Conservation (phyloP, 2,888 invertebrate genomes). For the Lycocerus yunnanus region DNA sequence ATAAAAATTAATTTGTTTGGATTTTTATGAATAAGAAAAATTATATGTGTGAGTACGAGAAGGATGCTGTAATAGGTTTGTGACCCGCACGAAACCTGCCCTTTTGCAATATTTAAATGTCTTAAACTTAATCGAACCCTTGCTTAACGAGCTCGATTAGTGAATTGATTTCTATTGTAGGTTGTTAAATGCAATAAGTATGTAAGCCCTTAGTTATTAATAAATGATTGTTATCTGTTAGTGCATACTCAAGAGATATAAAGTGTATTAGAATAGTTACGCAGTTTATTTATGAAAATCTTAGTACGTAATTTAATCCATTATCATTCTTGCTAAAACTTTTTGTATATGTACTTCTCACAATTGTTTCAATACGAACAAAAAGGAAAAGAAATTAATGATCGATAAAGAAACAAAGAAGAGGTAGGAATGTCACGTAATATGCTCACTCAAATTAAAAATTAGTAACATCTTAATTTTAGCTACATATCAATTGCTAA, state of each 20-base stretch:
- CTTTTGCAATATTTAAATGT: neutral
- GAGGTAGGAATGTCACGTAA: conserved; percentile 2
- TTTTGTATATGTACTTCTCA: conserved; percentile 26
- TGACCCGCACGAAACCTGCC: neutral
- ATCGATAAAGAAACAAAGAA: neutral
- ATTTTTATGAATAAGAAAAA: neutral
- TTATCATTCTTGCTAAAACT: conserved; percentile 7
- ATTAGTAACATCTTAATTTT: conserved; percentile 18
- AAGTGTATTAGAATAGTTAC: conserved; percentile 25
- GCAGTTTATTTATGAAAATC: conserved; percentile 16
- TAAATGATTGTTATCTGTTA: conserved; percentile 21
- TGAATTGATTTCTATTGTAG: neutral
- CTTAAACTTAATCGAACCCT: neutral
- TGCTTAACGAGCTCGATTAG: neutral
- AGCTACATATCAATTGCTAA: conserved; percentile 22
- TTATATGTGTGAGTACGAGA: neutral
- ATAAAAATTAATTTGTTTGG: neutral
- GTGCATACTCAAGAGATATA: conserved; percentile 22
- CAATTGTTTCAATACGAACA: neutral
- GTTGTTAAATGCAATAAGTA: neutral
- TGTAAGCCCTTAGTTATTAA: conserved; percentile 14
- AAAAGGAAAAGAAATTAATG: neutral
- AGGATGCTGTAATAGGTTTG: neutral
- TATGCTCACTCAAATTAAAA: conserved; percentile 1
- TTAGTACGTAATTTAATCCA: neutral